These are phyloP conservation scores for Falco biarmicus DNA, from an alignment of 2,797 vertebrate genomes.

Conservation along the genomic window DNA sequence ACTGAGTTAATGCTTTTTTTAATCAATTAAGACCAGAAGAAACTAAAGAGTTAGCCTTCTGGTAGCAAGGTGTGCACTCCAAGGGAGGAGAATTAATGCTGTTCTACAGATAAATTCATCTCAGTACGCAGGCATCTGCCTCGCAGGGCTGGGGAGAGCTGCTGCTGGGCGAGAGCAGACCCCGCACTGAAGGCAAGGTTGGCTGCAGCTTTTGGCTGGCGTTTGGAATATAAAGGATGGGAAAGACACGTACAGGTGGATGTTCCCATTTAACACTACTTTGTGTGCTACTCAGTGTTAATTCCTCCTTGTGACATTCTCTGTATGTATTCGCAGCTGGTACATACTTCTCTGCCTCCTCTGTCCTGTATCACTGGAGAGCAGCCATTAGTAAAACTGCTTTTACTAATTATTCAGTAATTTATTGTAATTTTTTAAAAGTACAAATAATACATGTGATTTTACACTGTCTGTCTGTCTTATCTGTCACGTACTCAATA, in stretches of 20 bases:
- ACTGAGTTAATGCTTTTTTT: neutral
- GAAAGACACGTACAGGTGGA: neutral
- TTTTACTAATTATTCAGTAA: slow-evolving; percentile 71
- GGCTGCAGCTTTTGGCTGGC: neutral
- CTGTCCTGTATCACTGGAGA: slow-evolving; percentile 12
- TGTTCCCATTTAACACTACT: slow-evolving; percentile 44
- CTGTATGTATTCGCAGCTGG: slow-evolving; percentile 12
- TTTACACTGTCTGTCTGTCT: slow-evolving; percentile 71
- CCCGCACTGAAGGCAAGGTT: neutral
- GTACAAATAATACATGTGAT: slow-evolving; percentile 66
- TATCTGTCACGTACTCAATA: slow-evolving; percentile 72
- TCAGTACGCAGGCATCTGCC: neutral
- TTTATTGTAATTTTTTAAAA: slow-evolving; percentile 74
- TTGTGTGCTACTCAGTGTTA: slow-evolving; percentile 41
- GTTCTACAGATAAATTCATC: slow-evolving; percentile 41
- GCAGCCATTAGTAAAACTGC: slow-evolving; percentile 44
- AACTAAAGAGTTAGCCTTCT: slow-evolving; percentile 9
- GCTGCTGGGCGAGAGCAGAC: neutral
- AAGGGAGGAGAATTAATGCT: neutral
- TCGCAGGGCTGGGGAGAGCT: neutral
- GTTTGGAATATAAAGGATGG: neutral
- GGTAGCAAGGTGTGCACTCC: neutral
- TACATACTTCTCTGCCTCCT: slow-evolving; percentile 33
- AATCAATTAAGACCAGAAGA: slow-evolving; percentile 1
- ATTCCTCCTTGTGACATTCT: slow-evolving; percentile 1